A percentile compares a stretch with the other conserved stretches of the same genome.
Evolutionary conservation across 2,888 invertebrate genomes (phyloP).

Genomic region (Baronia brevicornis): DNA sequence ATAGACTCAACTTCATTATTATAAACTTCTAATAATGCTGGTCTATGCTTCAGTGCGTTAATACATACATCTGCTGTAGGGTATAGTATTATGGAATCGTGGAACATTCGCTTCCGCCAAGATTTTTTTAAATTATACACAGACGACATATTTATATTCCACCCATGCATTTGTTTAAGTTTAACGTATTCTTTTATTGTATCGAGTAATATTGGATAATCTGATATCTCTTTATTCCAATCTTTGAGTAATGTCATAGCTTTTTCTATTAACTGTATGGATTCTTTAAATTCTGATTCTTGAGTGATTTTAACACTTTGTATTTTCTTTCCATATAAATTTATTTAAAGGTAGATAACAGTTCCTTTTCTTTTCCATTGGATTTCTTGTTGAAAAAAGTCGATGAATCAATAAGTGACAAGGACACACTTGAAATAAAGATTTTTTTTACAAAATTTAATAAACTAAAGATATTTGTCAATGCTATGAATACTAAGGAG

Average conservation of each 20-base stretch:
- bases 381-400: conserved; percentile 26
- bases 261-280: conserved; percentile 18
- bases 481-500: conserved; percentile 3
- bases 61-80: conserved; percentile 38
- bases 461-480: conserved; percentile 7
- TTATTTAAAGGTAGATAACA: conserved; percentile 35
- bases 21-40: conserved; percentile 33
- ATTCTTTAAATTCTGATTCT: conserved; percentile 22
- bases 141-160: conserved; percentile 28
- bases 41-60: conserved; percentile 53
- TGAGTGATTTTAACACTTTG: conserved; percentile 21
- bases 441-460: conserved; percentile 1
- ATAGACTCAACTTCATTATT: conserved; percentile 29
- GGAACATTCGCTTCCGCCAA: conserved; percentile 47
- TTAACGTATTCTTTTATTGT: conserved; percentile 36
- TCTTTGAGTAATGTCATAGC: conserved; percentile 33
- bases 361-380: conserved; percentile 27
- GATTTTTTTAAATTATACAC: conserved; percentile 48
- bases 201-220: conserved; percentile 34
- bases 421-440: no score
- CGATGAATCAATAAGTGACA: no score
- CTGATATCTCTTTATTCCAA: conserved; percentile 39
- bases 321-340: conserved; percentile 22
- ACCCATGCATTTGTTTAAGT: conserved; percentile 33
- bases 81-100: conserved; percentile 40